Evolutionary conservation across 2,888 invertebrate species (phyloP), one percentile per base, ranked within the genome.

Genomic region (Phalera bucephala): DNA sequence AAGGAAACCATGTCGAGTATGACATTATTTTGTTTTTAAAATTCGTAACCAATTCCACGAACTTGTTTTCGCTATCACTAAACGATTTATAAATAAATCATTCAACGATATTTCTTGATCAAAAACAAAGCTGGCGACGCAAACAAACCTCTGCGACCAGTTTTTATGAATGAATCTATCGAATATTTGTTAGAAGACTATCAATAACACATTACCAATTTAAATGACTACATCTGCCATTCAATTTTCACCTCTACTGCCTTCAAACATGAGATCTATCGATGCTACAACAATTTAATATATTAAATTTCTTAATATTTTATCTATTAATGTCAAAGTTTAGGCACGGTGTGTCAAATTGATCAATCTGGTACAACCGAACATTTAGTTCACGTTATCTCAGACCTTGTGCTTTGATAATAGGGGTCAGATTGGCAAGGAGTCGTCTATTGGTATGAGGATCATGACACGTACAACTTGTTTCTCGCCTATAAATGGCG

Each of bases 81-180:
- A 36, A 39, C 17, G 27, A 8, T 45, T 51, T 40, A 32, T 33
- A 45, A 52, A 54, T 54, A 52, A 56, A 54, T 39, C 45, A 50
- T 43, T 47, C 33, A 31, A 13, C 21, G 22, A 40, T 42, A 41
- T 47, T 32, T 45, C 45, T 39, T 52, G 52, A 52, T 55, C 44
- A 58, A 47, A 40, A 52, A 54, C 39, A 50, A 53, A 42, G 46
- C 36, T 46, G 50, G 41, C 53, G 48, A 44, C 48, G 49, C 45
- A 36, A 56, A 57, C 51, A 49, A 45, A 51, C 48, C 27, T 34
- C 26, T 31, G 41, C 39, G 48, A 45, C 49, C 49, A 46, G 56
- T 59, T 62, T 56, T 67, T 64, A 67, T 70, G 69, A 69, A 67
- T 65, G 64, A 62, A 63, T 36, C 39, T 29, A 35, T 49, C 48